Base-by-base conservation (phyloP, 2,113 vertebrate genomes). In the Aegotheles bennettii region DNA sequence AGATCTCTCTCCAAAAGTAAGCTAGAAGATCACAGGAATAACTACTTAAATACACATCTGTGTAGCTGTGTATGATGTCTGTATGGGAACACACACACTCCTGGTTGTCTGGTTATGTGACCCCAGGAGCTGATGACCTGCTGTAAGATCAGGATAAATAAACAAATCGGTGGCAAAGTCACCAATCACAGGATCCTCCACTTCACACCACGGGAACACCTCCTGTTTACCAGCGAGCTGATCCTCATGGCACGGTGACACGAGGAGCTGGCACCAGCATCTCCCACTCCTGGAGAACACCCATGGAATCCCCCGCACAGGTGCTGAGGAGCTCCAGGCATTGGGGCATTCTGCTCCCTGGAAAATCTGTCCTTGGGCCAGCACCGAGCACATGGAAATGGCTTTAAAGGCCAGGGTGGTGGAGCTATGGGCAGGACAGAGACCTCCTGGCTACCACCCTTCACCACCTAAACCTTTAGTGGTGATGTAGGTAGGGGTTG, bases 241-340 rank as follows among this genome's bases (percentile, higher is more conserved):
- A 26, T 9, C 3, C 2, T 31, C 45, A 31, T 2, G 2, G 26
- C 38, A 51, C 24, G 40, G 56, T 59, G 25, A 9, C 19, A 7
- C 0, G 0, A 48, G 1, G 1, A 57, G 47, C n/a, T 2, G 5
- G 36, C 51, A 70, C 8, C 60, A 53, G 61, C 61, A 50, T 6
- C 69, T 85, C 65, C 56, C 60, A 9, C 28, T 69, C 63, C 82
- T 29, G 36, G 35, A 40, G 25, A 48, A 45, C 2, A 2, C 25
- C 45, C 0, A 18, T 14, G 19, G 50, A 45, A 70, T 6, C 5
- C 53, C 53, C 17, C 0, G 1, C 10, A 13, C 3, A 2, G 42
- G 40, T 68, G 28, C 2, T 0, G 38, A 20, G 40, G 14, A 60
- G 60, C 60, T 56, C 23, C 13, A 10, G 81, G 35, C 2, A 3